Evolutionary conservation across 2,797 vertebrate genomes (phyloP), one percentile per base, ranked within the genome.

Genomic region (Eulemur coronatus): DNA sequence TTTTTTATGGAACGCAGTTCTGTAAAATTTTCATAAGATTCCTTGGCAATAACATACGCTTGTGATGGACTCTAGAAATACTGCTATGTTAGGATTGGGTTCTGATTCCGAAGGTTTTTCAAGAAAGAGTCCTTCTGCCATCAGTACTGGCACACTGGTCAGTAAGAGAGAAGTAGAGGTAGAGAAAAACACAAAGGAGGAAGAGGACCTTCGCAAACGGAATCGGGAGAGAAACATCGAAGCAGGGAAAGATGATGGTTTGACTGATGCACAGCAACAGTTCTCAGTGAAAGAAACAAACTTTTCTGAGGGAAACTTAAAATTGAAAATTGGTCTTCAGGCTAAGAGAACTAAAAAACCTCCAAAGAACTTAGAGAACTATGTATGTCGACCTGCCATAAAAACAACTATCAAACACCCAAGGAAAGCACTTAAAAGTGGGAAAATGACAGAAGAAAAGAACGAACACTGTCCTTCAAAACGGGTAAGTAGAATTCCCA

Each of bases 331-430:
- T 30, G 99, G 99, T 86, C 99, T 99, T 11, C 99, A 99, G 97
- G 99, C 99, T 59, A 99, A 99, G 94, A 98, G 99, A 97, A 99
- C 99, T 46, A 99, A 99, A 98, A 99, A 99, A 69, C 99, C 99
- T 61, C 99, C 99, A 94, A 99, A 99, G 98, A 99, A 99, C 97
- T 99, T 99, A 92, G 99, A 99, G 98, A 99, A 99, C 98, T 99
- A 99, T 98, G 99, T 99, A 73, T 99, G 99, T 98, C 99, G 99
- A 95, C 99, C 99, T 94, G 99, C 99, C 96, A 99, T 99, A 98
- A 99, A 99, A 98, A 99, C 99, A 97, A 99, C 99, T 98, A 99
- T 98, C 95, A 99, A 98, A 95, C 98, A 99, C 84, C 98, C 98
- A 2, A 98, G 98, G 50, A 99, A 96, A 98, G 96, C 98, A 79